phyloP scores from a whole-genome alignment of 2,113 vertebrate species.

The Irena cyanogastra region DNA sequence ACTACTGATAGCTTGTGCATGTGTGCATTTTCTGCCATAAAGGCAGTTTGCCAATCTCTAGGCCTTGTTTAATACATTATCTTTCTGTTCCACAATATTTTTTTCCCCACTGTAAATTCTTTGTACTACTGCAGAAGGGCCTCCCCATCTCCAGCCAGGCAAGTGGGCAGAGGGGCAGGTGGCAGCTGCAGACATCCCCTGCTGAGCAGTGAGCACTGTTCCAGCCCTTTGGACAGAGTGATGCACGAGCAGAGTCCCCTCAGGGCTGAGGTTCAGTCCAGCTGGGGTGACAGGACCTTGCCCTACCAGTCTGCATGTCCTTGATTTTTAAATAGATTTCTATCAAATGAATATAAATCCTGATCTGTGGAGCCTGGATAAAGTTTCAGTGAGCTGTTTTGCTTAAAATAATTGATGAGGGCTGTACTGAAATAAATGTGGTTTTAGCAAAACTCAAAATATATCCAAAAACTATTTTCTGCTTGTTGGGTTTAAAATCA shows the following conservation, averaged over 20 bases:
- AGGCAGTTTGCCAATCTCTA: background rate
- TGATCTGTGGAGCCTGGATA: background rate
- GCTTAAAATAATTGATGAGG: background rate
- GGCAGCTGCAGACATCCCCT: background rate
- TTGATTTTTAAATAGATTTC: background rate
- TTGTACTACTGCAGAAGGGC: background rate
- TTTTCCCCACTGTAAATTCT: background rate
- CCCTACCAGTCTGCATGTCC: background rate
- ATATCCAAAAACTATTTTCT: background rate
- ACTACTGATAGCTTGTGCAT: background rate
- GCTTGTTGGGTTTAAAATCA: background rate
- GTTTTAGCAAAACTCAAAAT: background rate
- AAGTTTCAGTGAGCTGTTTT: background rate
- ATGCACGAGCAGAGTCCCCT: background rate
- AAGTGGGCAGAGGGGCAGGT: rapidly evolving
- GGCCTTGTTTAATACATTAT: background rate
- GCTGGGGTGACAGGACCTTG: background rate
- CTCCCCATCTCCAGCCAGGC: background rate
- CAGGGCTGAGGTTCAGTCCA: background rate
- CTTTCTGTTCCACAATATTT: background rate
- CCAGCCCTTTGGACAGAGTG: background rate
- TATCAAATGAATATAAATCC: background rate
- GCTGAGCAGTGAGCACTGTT: background rate
- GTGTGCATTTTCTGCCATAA: background rate
- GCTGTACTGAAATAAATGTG: background rate